Evolutionary conservation across 2,113 vertebrate species (phyloP).

Genomic region (Pao palembangensis): DNA sequence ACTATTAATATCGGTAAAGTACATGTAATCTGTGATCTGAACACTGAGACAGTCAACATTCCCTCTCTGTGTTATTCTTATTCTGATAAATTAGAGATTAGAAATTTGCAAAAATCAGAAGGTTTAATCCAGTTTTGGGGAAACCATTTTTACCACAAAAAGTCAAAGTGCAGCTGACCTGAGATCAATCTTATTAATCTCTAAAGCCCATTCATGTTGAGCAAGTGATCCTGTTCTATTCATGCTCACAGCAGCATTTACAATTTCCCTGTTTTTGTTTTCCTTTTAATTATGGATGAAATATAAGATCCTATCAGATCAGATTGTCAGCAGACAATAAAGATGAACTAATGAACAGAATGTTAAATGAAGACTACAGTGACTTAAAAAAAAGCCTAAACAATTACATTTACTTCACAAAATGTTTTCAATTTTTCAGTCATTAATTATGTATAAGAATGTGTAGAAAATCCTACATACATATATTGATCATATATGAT

Average conservation of each 20-base stretch:
- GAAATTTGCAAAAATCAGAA: slow-evolving; percentile 18
- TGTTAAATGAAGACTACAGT: neutral
- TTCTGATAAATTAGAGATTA: slow-evolving; percentile 21
- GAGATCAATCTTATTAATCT: slow-evolving; percentile 38
- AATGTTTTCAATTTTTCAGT: neutral
- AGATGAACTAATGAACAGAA: neutral
- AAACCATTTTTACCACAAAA: slow-evolving; percentile 34
- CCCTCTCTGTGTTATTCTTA: slow-evolving; percentile 37
- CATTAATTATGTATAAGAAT: too few relatives aligned
- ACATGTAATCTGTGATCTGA: neutral
- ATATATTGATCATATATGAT: too few relatives aligned
- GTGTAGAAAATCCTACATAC: too few relatives aligned
- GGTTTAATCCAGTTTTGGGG: slow-evolving; percentile 54
- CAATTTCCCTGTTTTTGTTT: neutral
- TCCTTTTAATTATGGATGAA: too few relatives aligned
- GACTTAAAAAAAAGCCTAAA: neutral
- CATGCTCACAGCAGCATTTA: neutral
- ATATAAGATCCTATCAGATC: too few relatives aligned
- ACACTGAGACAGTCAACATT: slow-evolving; percentile 22
- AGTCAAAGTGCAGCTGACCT: slow-evolving; percentile 15
- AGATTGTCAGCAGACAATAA: too few relatives aligned
- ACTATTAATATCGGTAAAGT: neutral
- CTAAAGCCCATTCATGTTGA: slow-evolving; percentile 6
- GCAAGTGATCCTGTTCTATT: neutral
- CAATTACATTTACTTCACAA: neutral